Conservation (phyloP, 2,113 vertebrate species). For the Stomatorhinus ivindoensis region DNA sequence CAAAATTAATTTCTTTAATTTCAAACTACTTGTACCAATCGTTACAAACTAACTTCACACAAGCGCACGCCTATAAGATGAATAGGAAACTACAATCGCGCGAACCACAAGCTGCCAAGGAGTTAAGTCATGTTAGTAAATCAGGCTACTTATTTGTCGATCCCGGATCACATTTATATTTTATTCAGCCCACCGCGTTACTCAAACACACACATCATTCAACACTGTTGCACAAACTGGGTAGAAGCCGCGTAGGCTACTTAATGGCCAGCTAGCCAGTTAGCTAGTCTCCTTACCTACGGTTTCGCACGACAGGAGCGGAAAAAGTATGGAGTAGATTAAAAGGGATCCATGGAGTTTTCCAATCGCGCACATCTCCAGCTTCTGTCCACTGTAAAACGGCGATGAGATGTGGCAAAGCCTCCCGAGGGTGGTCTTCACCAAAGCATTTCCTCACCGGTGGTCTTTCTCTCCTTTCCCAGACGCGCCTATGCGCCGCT, state of each 20-base stretch:
- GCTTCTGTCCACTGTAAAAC: constrained; percentile 21
- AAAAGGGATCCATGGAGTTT: constrained; percentile 32
- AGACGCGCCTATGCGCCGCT: background rate
- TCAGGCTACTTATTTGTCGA: background rate
- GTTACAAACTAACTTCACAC: background rate
- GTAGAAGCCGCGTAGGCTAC: background rate
- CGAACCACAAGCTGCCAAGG: background rate
- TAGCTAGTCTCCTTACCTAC: constrained; percentile 34
- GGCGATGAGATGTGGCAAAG: constrained; percentile 12
- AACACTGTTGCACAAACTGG: background rate
- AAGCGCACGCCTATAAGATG: background rate
- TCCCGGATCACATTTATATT: background rate
- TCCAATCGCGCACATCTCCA: constrained; percentile 39
- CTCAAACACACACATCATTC: background rate
- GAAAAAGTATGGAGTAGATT: constrained; percentile 27
- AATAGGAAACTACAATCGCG: background rate
- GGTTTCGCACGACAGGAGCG: constrained; percentile 31
- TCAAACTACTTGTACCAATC: background rate
- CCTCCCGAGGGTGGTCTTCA: constrained; percentile 28
- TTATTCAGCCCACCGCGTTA: background rate
- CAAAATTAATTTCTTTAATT: background rate
- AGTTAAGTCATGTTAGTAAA: background rate
- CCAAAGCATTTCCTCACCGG: constrained; percentile 22
- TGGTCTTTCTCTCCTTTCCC: background rate
- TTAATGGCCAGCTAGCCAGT: background rate